Evolutionary conservation across 2,888 invertebrate genomes (phyloP).

Genomic region (Limenitis arthemis): DNA sequence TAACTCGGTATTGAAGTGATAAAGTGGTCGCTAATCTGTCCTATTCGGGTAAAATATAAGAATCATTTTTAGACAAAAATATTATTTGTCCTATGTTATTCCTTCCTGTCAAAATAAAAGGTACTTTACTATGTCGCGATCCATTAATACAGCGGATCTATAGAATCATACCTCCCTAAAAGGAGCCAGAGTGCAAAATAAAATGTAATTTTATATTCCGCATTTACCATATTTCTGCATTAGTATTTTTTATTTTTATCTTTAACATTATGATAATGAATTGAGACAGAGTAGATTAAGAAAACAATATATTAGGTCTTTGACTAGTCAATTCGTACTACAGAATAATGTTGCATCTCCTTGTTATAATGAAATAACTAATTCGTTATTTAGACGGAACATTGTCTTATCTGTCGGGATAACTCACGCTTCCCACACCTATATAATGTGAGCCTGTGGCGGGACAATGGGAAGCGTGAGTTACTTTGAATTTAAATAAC

Average conservation of each 20-base stretch:
- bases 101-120: too few relatives aligned
- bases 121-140: not conserved
- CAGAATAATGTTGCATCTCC: constrained; percentile 4
- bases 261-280: too few relatives aligned
- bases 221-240: too few relatives aligned
- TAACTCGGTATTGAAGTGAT: constrained; percentile 70
- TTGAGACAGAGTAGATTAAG: too few relatives aligned
- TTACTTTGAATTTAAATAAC: constrained; percentile 67
- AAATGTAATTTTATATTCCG: too few relatives aligned
- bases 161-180: too few relatives aligned
- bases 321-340: not conserved
- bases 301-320: too few relatives aligned
- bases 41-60: constrained; percentile 51
- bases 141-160: not conserved
- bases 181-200: too few relatives aligned
- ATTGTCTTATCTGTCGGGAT: constrained; percentile 49
- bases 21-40: constrained; percentile 72
- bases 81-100: too few relatives aligned
- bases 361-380: constrained; percentile 12
- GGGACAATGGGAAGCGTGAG: too few relatives aligned
- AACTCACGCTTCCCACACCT: constrained; percentile 56
- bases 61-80: too few relatives aligned
- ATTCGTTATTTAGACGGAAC: constrained; percentile 40
- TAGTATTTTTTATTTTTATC: too few relatives aligned
- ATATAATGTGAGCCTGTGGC: constrained; percentile 48